Conservation (phyloP, 2,113 vertebrate genomes). For the Syngnathoides biaculeatus region DNA sequence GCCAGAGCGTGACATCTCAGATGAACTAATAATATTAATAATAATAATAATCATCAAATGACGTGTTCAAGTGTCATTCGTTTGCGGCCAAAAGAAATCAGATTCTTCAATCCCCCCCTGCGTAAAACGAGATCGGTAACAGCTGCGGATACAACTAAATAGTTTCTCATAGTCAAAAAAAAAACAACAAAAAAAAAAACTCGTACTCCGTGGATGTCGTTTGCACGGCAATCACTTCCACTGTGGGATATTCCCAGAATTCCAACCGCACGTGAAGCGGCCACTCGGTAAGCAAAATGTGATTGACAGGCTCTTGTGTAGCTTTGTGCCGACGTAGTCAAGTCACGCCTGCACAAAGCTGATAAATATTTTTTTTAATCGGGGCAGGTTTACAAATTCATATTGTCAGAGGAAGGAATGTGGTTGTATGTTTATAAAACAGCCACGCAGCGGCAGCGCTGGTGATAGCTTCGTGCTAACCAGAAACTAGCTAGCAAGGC, state of each 20-base stretch:
- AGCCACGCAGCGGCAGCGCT: slow-evolving; percentile 7
- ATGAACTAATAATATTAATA: too few relatives aligned
- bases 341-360: slow-evolving; percentile 4
- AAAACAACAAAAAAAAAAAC: too few relatives aligned
- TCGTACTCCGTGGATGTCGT: neutral
- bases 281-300: slow-evolving; percentile 1
- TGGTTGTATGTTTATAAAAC: slow-evolving; percentile 7
- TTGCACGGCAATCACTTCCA: too few relatives aligned
- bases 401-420: neutral
- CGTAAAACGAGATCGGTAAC: neutral
- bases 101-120: neutral
- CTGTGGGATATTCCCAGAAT: neutral
- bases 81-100: neutral
- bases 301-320: slow-evolving; percentile 14
- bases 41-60: neutral
- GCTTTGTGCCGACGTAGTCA: slow-evolving; percentile 30
- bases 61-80: neutral
- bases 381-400: neutral
- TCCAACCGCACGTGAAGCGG: slow-evolving; percentile 27
- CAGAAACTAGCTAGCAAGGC: slow-evolving; percentile 29
- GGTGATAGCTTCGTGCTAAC: slow-evolving; percentile 33
- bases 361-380: slow-evolving; percentile 8
- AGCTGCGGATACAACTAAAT: neutral
- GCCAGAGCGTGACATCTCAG: too few relatives aligned
- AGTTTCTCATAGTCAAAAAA: too few relatives aligned